Evolutionary conservation across 2,113 vertebrate genomes (phyloP), one percentile per base, ranked within the genome.

Genomic region (Mystacornis crossleyi): DNA sequence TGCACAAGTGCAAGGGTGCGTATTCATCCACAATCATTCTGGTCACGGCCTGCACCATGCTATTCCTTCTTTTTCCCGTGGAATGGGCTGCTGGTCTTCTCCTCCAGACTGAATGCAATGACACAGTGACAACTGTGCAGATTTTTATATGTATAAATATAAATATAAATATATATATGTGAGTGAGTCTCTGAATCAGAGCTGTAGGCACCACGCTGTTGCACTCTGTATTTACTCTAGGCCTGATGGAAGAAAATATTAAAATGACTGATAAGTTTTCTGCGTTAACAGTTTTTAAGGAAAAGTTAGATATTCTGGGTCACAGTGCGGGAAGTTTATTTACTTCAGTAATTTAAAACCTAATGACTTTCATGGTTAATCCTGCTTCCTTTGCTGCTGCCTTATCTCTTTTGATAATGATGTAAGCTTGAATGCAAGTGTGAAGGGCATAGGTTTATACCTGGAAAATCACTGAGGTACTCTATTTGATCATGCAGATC

Each of bases 291-390:
- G 33, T 83, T 96, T 96, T 92, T 92, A 81, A 91, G 83, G 91
- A 93, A 95, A 95, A 96, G 95, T 82, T 93, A 93, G 82, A 89
- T 90, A 90, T 93, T 92, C 79, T 90, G 92, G 43, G 62, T 89
- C 72, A 91, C 94, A 69, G 79, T 62, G 81, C 0, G 0, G 82
- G 66, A 92, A 87, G 70, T 96, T 96, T 97, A 89, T 96, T 97
- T 97, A 95, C 93, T 82, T 83, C 75, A 84, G 95, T 81, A 96
- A 91, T 97, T 97, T 96, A 91, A 97, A 97, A 96, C 88, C 93
- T 97, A 96, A 97, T 96, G 95, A 97, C 95, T 97, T 96, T 86
- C 88, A 92, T 92, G 80, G 89, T 90, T 97, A 97, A 97, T 94
- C 96, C 95, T 95, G 93, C 93, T 97, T 95, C 93, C 80, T 94